Evolutionary conservation across 2,888 invertebrate genomes (phyloP), one percentile per base, ranked within the genome.

Genomic region (Neuroscelio doddi): DNA sequence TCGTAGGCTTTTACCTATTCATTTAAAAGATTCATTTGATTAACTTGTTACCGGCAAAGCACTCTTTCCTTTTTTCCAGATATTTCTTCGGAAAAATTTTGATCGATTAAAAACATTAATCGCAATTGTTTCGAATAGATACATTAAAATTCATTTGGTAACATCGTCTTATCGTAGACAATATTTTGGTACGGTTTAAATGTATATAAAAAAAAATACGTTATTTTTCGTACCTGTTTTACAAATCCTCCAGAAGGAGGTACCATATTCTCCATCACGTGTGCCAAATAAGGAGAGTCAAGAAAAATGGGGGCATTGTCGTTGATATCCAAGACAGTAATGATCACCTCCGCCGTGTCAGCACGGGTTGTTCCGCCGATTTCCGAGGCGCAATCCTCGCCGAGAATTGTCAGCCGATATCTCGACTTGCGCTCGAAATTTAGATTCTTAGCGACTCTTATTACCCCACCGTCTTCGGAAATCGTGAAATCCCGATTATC

Each of bases 261-360:
- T 68, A 93, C 90, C 76, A 93, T 91, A 84, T 95, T 95, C 86
- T 98, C 97, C 92, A 96, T 94, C 57, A 97, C 95, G 83, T 93
- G 93, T 2, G 95, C 95, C 80, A 95, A 87, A 86, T 96, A 97
- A 0, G 97, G 97, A n/a, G 96, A 96, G 85, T 97, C 94, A 72
- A 95, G 86, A 85, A 97, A 97, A 38, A 94, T 92, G 38, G 97
- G 97, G 24, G 93, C 92, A 81, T 96, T 96, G 86, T 97, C 97
- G 86, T 97, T 97, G 80, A 96, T 93, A 85, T 97, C 96, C 70
- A 93, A 90, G 50, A 97, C 92, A 56, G 90, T 90, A 77, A 97
- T 93, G 64, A 92, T 90, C 73, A 96, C 89, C 83, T 93, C 92
- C 72, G 91, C 94, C 56, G 90, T 93, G 87, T 92, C 94, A 81